A percentile compares a stretch with the other conserved stretches of the same genome.
phyloP scores from a whole-genome alignment of 2,797 vertebrate species.

The Urosaurus nigricauda region DNA sequence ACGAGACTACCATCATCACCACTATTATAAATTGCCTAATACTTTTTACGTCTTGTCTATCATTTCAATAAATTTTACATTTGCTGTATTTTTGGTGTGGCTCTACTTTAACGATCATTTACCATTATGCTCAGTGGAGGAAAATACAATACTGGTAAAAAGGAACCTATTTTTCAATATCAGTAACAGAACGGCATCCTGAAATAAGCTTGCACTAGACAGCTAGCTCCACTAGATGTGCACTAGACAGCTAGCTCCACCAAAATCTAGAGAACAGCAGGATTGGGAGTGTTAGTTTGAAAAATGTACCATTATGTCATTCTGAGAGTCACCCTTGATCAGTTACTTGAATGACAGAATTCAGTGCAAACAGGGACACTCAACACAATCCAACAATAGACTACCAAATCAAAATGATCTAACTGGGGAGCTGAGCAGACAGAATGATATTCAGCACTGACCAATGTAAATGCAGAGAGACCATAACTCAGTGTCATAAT shows the following conservation, averaged over 20 bases:
- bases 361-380: neutral
- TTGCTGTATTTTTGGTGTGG: no score
- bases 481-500: neutral
- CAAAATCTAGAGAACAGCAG: neutral
- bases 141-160: no score
- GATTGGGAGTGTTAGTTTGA: neutral
- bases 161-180: neutral
- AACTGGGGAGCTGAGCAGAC: neutral
- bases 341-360: neutral
- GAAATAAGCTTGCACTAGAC: neutral
- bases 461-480: neutral
- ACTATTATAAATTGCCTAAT: no score
- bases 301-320: neutral
- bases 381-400: neutral
- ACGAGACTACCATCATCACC: no score
- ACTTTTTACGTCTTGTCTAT: no score
- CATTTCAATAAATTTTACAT: no score
- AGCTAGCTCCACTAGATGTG: neutral
- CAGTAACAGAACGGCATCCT: neutral
- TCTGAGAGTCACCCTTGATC: neutral
- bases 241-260: neutral
- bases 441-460: neutral
- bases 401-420: constrained; percentile 2
- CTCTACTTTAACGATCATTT: no score
- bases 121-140: no score